phyloP scores from a whole-genome alignment of 2,888 invertebrate species.

The Antheraea yamamai region DNA sequence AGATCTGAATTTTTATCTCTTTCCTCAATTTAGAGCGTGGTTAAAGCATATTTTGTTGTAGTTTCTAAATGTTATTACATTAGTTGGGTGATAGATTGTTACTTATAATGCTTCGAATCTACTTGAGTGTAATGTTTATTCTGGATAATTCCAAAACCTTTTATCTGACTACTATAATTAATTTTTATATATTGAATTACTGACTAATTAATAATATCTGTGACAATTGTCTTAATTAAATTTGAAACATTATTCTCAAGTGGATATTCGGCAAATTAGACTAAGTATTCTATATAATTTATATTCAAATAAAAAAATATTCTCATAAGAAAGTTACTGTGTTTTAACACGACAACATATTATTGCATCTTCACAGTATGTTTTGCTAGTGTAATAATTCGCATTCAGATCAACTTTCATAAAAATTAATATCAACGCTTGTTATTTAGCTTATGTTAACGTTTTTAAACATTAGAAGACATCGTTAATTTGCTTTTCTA shows the following conservation, averaged over 20 bases:
- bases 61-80: conserved; percentile 35
- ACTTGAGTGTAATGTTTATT: neutral
- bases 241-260: neutral
- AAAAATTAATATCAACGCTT: neutral
- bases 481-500: neutral
- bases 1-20: conserved; percentile 48
- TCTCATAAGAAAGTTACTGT: neutral
- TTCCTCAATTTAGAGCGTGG: conserved; percentile 27
- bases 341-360: neutral
- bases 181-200: neutral
- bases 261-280: neutral
- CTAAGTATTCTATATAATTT: neutral
- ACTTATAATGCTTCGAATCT: conserved; percentile 7
- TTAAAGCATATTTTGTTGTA: conserved; percentile 27
- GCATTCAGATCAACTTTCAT: neutral
- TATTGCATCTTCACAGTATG: neutral
- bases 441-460: neutral
- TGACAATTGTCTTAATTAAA: neutral
- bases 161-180: neutral
- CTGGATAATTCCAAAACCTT: neutral
- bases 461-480: neutral
- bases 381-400: neutral
- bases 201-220: neutral
- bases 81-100: conserved; percentile 40
- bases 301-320: neutral